A percentile compares a stretch with the other conserved stretches of the same genome.
Evolutionary conservation across 2,113 vertebrate genomes (phyloP).

Genomic region (Corythornis madagascariensis): DNA sequence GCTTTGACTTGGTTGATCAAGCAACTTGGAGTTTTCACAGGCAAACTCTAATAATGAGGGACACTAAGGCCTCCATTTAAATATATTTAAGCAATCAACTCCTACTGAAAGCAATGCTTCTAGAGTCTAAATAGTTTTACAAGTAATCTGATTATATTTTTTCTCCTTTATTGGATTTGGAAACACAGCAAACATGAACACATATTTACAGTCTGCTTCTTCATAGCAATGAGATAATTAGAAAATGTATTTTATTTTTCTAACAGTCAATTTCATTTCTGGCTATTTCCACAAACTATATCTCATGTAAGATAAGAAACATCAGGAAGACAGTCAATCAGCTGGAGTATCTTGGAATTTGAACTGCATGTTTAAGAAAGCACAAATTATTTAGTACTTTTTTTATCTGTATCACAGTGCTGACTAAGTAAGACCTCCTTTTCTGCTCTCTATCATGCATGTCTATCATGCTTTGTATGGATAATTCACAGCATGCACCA

Average conservation of each 20-base stretch:
- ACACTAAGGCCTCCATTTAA: background rate
- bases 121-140: background rate
- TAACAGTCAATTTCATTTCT: background rate
- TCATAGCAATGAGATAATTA: background rate
- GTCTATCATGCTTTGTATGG: background rate
- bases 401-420: no score
- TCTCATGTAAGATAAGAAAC: background rate
- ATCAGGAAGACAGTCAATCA: background rate
- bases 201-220: background rate
- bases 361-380: background rate
- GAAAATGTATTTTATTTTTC: background rate
- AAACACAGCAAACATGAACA: background rate
- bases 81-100: background rate
- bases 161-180: background rate
- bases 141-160: background rate
- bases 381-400: background rate
- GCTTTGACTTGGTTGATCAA: background rate
- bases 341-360: background rate
- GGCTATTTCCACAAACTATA: background rate
- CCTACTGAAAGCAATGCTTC: background rate
- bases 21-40: background rate
- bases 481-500: background rate
- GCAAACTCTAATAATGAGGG: background rate
- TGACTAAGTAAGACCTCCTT: background rate
- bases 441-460: background rate